Percentiles rank a stretch among this genome's conserved stretches.
Conservation (phyloP, 30 jellyfish, hydroid and myxozoan genomes). For the Chironex yamaguchii region DNA sequence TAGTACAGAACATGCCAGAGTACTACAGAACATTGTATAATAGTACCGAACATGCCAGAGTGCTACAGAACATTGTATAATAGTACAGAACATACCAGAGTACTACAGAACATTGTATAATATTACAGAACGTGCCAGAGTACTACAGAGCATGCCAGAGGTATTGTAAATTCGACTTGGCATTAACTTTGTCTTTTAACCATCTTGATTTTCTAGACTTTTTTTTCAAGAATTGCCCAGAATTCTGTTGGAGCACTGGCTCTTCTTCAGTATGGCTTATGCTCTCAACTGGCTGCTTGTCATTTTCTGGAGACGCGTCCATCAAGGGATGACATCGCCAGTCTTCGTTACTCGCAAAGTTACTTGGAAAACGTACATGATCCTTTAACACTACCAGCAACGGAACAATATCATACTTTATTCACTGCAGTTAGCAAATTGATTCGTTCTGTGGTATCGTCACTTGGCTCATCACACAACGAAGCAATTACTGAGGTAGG, state of each 20-base stretch:
- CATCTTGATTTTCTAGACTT: constrained; percentile 52
- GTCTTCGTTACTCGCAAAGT: constrained; percentile 44
- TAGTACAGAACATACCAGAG: too few relatives aligned
- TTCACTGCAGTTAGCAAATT: constrained; percentile 74
- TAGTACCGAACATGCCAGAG: too few relatives aligned
- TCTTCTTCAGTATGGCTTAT: constrained; percentile 79
- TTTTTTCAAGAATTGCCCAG: constrained; percentile 75
- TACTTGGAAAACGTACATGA: constrained; percentile 66
- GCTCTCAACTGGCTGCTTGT: constrained; percentile 74
- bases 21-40: too few relatives aligned
- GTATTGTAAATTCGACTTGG: too few relatives aligned
- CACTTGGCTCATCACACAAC: constrained; percentile 84
- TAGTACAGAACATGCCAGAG: too few relatives aligned
- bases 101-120: too few relatives aligned
- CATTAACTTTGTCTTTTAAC: too few relatives aligned
- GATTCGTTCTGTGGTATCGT: constrained; percentile 72
- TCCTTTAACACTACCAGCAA: constrained; percentile 70
- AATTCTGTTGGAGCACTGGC: constrained; percentile 89
- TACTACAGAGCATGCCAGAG: too few relatives aligned
- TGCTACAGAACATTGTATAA: too few relatives aligned
- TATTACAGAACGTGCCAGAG: too few relatives aligned
- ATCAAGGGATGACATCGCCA: constrained; percentile 28
- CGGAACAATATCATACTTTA: constrained; percentile 75
- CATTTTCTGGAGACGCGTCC: constrained; percentile 86
- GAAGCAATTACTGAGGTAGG: constrained; percentile 78